Evolutionary conservation across 2,888 invertebrate genomes (phyloP), one percentile per base, ranked within the genome.

Genomic region (Drosophila sordidapex): DNA sequence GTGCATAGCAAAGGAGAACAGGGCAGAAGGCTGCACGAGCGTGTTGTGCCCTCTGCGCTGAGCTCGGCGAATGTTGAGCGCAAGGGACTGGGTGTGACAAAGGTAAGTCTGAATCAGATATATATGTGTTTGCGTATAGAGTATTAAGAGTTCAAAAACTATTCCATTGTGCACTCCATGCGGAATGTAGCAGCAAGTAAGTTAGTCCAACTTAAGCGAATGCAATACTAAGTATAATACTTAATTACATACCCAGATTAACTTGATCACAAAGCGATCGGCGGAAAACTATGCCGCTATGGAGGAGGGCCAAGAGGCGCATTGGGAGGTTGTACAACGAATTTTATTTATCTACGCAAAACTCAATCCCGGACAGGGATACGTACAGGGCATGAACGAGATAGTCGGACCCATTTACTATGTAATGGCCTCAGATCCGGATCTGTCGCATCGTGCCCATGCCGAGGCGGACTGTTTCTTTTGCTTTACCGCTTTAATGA

Each of bases 301-400:
- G 93, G 95, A 96, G 15, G 97, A 97, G 88, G 98, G 98, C 0
- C 96, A 96, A 84, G 99, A 99, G 93, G 98, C 98, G 0, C 99
- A 99, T 92, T 99, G 99, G 99, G 99, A 99, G 94, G 99, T 99
- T 5, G 97, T 99, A 0, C 99, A 99, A 92, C 94, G 99, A 72
- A 98, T 99, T 93, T 94, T 99, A 68, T 99, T 99, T 93, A 94
- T 99, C 0, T 99, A 99, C 93, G 98, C 99, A 0, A 99, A 99
- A 94, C 94, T 99, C 18, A 99, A 99, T 94, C 98, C 99, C 0
- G 99, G 99, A 0, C 98, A 99, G 92, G 96, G 98, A 15, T 97
- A 98, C 91, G 98, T 98, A 1, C 97, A 99, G 94, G 99, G 99
- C 62, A 99, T 99, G 99, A 99, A 99, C 94, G 99, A 99, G 94